Evolutionary conservation across 2,113 vertebrate species (phyloP).

Genomic region (Puma concolor): DNA sequence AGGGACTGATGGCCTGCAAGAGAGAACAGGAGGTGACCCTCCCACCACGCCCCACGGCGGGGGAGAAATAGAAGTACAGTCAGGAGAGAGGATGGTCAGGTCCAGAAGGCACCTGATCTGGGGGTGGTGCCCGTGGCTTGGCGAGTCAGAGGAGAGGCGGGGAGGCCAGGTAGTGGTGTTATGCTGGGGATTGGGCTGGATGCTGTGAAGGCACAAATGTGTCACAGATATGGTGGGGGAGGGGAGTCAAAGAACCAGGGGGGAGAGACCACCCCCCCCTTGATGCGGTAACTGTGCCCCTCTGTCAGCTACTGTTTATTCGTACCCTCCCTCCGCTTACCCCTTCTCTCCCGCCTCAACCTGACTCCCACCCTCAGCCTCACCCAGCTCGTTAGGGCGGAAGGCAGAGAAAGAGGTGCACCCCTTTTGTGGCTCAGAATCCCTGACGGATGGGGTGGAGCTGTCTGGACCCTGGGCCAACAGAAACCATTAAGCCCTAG

Average conservation of each 20-base stretch:
- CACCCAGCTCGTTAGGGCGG: not conserved
- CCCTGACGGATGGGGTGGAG: not conserved
- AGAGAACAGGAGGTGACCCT: not conserved
- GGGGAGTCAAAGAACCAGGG: not conserved
- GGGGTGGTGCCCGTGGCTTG: not conserved
- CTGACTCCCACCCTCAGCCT: not conserved
- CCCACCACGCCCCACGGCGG: not conserved
- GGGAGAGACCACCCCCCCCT: not conserved
- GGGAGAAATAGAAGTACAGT: not conserved
- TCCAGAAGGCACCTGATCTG: not conserved
- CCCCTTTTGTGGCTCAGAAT: not conserved
- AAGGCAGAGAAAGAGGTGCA: not conserved
- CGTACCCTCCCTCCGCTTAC: not conserved
- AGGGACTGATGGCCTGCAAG: not conserved
- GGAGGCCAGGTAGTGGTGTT: not conserved
- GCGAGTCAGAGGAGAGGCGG: fast-evolving
- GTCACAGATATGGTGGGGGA: not conserved
- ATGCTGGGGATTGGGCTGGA: not conserved
- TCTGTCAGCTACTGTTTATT: not conserved
- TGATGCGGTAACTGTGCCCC: not conserved
- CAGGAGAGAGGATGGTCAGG: not conserved
- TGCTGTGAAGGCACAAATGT: not conserved
- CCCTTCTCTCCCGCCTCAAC: not conserved
- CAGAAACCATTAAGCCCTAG: not conserved
- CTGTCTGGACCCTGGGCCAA: no score